phyloP scores from a whole-genome alignment of 1,140 invertebrate species.

The Lepidotrigona ventralis region DNA sequence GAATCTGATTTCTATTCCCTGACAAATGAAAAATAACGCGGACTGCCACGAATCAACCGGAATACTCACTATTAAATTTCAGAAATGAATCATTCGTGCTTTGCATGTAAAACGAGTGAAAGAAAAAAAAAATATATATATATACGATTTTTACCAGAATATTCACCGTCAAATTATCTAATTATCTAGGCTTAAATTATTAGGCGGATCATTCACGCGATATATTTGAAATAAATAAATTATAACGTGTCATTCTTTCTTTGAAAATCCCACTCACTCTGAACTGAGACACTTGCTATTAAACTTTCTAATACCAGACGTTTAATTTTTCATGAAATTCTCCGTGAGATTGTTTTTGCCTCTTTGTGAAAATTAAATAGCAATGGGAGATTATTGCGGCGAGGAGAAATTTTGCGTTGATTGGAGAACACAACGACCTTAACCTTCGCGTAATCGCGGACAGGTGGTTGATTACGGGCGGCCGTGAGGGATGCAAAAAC shows the following conservation, averaged over 20 bases:
- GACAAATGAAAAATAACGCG: not conserved
- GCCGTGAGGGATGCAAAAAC: constrained; percentile 60
- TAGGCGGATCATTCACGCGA: no score
- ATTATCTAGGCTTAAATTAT: not conserved
- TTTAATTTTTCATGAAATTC: not conserved
- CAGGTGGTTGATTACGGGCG: constrained; percentile 68
- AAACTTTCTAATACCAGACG: no score
- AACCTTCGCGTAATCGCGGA: constrained; percentile 64
- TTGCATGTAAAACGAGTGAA: not conserved
- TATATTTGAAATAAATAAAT: not conserved
- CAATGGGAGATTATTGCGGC: no score
- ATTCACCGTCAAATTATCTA: not conserved
- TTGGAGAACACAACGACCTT: constrained; percentile 47
- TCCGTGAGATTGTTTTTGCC: not conserved
- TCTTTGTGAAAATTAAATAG: not conserved
- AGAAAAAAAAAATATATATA: no score
- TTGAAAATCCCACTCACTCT: no score
- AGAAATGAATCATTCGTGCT: not conserved
- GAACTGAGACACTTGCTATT: no score
- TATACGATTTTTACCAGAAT: no score
- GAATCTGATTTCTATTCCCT: constrained; percentile 28
- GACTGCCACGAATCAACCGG: not conserved
- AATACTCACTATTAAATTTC: not conserved
- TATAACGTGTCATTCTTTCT: not conserved
- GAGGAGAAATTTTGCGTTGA: constrained; percentile 19